phyloP scores from a whole-genome alignment of 1,140 invertebrate genomes.

The Venturia canescens region DNA sequence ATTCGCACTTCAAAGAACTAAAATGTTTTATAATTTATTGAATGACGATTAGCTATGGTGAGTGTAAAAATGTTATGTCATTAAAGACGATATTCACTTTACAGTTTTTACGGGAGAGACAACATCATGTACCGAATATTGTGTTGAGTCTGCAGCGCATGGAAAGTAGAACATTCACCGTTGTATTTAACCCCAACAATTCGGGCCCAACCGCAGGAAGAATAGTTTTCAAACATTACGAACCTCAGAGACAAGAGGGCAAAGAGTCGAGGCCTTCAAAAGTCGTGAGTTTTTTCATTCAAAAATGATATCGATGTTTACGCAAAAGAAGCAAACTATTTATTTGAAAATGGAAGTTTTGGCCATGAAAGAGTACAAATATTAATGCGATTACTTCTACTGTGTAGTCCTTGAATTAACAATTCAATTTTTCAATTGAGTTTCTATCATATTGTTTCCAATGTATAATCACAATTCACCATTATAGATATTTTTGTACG shows the following conservation, averaged over 20 bases:
- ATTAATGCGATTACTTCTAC: too few relatives aligned
- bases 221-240: constrained; percentile 74
- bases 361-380: too few relatives aligned
- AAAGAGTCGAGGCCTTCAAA: constrained; percentile 64
- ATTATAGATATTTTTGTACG: constrained; percentile 71
- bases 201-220: constrained; percentile 73
- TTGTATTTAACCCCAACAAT: constrained; percentile 73
- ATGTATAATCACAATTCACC: neutral
- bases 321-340: neutral
- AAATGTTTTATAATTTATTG: too few relatives aligned
- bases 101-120: constrained; percentile 70
- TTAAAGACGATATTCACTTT: constrained; percentile 19
- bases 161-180: constrained; percentile 73
- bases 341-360: neutral
- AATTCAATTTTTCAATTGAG: neutral
- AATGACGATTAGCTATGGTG: too few relatives aligned
- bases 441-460: constrained; percentile 13
- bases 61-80: too few relatives aligned
- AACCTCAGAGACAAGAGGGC: constrained; percentile 65
- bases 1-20: too few relatives aligned
- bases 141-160: constrained; percentile 72
- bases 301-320: neutral
- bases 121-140: constrained; percentile 59
- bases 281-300: constrained; percentile 59
- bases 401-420: too few relatives aligned